Evolutionary conservation across 2,888 invertebrate genomes (phyloP), one percentile per base, ranked within the genome.

Genomic region (Sminthurinus aureus): DNA sequence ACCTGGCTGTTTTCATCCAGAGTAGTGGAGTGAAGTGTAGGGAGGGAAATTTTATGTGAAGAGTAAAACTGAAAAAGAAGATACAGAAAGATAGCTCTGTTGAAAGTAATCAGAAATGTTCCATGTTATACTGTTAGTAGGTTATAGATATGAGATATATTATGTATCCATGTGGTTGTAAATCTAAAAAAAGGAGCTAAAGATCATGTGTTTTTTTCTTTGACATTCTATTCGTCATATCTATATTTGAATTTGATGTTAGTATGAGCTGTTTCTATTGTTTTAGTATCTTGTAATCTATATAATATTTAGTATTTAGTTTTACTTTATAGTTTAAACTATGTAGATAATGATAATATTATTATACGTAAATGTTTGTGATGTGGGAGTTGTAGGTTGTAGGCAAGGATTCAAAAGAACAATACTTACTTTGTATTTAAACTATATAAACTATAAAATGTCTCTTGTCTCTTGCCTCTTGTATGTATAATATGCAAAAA

Each of bases 211-310:
- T 38, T 38, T 38, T 38, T 38, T 38, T 38, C 38, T 38, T 38
- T 38, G 38, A 38, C 38, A 38, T 38, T 38, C 38, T 71, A 24
- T 71, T 71, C 71, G 58, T 58, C 71, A 71, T 71, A 71, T 3
- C 71, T 71, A 71, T 24, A 71, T 24, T 71, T 71, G 71, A 22
- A 71, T 71, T 71, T 71, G 2, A 71, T 38, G 38, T 20, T 13
- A 71, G 24, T 73, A 73, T 26, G 73, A 73, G 73, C 73, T 24
- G 73, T n/a, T n/a, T n/a, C n/a, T 24, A 73, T 73, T 22, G 11
- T 24, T 24, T 73, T 26, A 73, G 73, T 73, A 15, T 73, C 20
- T 38, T 38, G 38, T 38, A 38, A 38, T 38, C 38, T 38, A n/a
- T n/a, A n/a, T n/a, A n/a, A n/a, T n/a, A n/a, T n/a, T 52, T 8